Conservation (phyloP, 2,888 invertebrate genomes). For the Melangyna quadrimaculata region DNA sequence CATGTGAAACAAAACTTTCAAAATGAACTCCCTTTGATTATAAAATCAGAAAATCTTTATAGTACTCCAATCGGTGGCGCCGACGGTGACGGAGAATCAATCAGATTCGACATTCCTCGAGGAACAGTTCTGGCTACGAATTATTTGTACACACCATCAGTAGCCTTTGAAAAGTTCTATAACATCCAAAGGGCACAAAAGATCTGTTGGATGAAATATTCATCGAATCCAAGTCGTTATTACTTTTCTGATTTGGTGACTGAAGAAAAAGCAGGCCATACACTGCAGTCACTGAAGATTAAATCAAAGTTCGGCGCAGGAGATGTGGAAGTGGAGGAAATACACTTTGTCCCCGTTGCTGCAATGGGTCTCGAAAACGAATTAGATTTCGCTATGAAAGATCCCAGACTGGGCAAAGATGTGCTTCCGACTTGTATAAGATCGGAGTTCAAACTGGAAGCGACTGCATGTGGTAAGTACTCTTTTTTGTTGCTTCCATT, state of each 20-base stretch:
- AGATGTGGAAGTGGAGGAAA: conserved; percentile 84
- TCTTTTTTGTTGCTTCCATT: background rate
- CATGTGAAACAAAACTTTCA: conserved; percentile 73
- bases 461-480: conserved; percentile 76
- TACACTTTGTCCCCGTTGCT: conserved; percentile 80
- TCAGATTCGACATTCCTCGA: conserved; percentile 21
- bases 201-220: conserved; percentile 93
- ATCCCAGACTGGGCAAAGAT: conserved; percentile 68
- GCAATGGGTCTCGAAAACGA: conserved; percentile 69
- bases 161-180: conserved; percentile 85
- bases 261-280: conserved; percentile 78
- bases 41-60: conserved; percentile 72
- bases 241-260: conserved; percentile 83
- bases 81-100: background rate
- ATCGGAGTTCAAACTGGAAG: conserved; percentile 77
- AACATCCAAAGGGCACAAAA: conserved; percentile 89
- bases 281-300: conserved; percentile 83
- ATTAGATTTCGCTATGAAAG: conserved; percentile 72
- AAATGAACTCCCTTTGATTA: conserved; percentile 75
- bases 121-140: conserved; percentile 74
- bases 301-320: conserved; percentile 86
- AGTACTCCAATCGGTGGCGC: background rate
- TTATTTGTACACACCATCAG: conserved; percentile 75
- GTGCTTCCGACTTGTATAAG: conserved; percentile 76
- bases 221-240: conserved; percentile 88